Evolutionary conservation across 2,113 vertebrate genomes (phyloP).

Genomic region (Tetrax tetrax): DNA sequence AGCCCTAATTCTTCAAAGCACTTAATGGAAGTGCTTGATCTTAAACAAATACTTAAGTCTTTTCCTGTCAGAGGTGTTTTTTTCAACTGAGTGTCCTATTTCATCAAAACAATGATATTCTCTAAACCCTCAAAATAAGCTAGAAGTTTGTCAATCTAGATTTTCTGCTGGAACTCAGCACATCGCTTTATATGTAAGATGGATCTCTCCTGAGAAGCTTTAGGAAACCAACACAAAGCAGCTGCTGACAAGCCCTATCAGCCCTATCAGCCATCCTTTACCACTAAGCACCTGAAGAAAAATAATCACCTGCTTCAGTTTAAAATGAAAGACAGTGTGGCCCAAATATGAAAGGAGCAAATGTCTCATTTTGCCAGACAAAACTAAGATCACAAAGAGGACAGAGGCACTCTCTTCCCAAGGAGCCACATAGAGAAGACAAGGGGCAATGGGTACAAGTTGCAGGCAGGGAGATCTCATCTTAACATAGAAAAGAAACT

Average conservation of each 20-base stretch:
- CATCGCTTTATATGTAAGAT: background rate
- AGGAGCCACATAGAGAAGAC: background rate
- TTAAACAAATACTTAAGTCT: background rate
- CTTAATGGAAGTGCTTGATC: background rate
- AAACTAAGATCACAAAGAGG: background rate
- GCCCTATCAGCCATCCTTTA: background rate
- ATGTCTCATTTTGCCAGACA: background rate
- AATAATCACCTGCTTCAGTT: background rate
- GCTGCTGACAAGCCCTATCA: background rate
- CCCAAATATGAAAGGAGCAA: background rate
- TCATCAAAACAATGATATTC: background rate
- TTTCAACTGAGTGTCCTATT: background rate
- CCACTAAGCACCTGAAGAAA: background rate
- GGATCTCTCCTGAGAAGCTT: background rate
- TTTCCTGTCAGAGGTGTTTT: background rate
- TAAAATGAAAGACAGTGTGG: background rate
- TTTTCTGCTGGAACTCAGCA: background rate
- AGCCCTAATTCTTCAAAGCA: background rate
- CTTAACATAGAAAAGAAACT: background rate
- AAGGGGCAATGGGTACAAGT: rapidly evolving
- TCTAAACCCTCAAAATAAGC: background rate
- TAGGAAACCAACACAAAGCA: background rate
- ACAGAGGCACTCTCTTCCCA: background rate
- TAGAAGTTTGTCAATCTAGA: background rate
- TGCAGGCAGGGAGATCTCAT: background rate